Evolutionary conservation across 2,797 vertebrate species (phyloP), one percentile per base, ranked within the genome.

Genomic region (Lophius americanus): DNA sequence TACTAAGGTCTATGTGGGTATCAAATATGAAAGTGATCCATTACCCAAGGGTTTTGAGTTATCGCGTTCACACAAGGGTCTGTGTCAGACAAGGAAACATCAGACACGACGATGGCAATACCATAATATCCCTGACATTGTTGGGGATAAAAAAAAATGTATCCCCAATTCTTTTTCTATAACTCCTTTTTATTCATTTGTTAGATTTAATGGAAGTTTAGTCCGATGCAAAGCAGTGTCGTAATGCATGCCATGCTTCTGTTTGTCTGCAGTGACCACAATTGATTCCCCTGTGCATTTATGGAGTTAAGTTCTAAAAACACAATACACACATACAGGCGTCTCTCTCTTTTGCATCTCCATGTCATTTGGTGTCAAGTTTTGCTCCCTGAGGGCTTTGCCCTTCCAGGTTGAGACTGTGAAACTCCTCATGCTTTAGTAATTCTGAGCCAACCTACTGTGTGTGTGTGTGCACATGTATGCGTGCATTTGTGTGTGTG

Each of bases 351-450:
- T 64, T 56, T 63, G 39, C 44, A 73, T 71, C 51, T 12, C 51
- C 1, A 37, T 71, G 70, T 86, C 74, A 76, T 64, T 58, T 42
- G 23, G 55, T 75, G 54, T 68, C 75, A 81, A 60, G 60, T 75
- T 80, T 70, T 68, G 6, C 58, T 78, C 72, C 80, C 75, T 52
- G 43, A 75, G 82, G 85, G 68, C 39, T 78, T 69, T 75, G 41
- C 63, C 65, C 62, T 79, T 73, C 64, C 68, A 72, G 70, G 73
- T 68, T 64, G 38, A 78, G 68, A 67, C 73, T 79, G 68, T 64
- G 68, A 75, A 68, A 70, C 69, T 75, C 62, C 63, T 83, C 82
- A 68, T 57, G 75, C 81, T 76, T 14, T 69, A 78, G 72, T 82
- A 75, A 60, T 67, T 80, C 53, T 77, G 64, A 50, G 65, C 74